phyloP scores from a whole-genome alignment of 2,113 vertebrate species.

The Sphaerodactylus townsendi region DNA sequence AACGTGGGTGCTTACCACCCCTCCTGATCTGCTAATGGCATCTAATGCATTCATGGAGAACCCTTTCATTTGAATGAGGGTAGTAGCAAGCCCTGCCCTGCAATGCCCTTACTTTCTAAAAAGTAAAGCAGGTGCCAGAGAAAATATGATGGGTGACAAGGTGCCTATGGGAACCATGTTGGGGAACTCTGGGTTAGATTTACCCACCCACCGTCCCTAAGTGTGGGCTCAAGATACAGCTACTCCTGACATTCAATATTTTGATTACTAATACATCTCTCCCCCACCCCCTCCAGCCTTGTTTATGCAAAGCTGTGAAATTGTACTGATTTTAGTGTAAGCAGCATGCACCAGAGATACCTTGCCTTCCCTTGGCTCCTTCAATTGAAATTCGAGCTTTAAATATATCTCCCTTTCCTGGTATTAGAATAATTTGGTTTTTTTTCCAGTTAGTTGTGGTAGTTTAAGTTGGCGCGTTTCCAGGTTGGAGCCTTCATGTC shows the following conservation, averaged over 20 bases:
- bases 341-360: not conserved
- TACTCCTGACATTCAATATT: not conserved
- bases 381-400: not conserved
- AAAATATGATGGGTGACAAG: no score
- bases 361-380: not conserved
- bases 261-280: not conserved
- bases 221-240: not conserved
- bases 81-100: no score
- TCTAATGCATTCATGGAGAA: no score
- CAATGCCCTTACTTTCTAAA: no score
- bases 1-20: no score
- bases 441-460: slow-evolving; percentile 15
- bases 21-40: no score
- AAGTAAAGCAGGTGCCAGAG: no score
- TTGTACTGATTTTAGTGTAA: not conserved
- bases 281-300: not conserved
- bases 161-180: no score
- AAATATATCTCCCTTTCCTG: slow-evolving; percentile 14
- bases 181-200: not conserved
- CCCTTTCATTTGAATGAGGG: no score
- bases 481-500: slow-evolving; percentile 58
- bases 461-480: slow-evolving; percentile 45
- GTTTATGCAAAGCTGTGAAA: not conserved
- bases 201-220: not conserved
- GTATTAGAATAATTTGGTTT: slow-evolving; percentile 30